Conservation (phyloP, 2,113 vertebrate species). For the Chunga burmeisteri region DNA sequence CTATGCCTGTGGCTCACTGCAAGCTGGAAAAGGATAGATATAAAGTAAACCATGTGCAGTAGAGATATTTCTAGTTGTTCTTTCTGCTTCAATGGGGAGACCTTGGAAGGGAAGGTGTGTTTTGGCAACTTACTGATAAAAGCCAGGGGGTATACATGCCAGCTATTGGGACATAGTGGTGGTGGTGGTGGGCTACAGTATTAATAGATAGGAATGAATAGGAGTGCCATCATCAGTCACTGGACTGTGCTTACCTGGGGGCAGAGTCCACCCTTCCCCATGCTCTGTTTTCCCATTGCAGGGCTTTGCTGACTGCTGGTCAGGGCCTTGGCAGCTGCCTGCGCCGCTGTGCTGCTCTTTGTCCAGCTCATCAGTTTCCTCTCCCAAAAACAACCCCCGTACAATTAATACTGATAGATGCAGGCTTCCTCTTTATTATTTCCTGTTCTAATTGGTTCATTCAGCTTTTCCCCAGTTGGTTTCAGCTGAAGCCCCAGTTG, state of each 20-base stretch:
- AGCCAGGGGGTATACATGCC: neutral
- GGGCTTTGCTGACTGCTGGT: neutral
- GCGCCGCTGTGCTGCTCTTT: fast-evolving
- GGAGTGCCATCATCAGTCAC: neutral
- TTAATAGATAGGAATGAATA: neutral
- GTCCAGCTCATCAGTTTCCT: neutral
- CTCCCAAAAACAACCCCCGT: neutral
- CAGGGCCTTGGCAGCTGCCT: neutral
- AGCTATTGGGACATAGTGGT: neutral
- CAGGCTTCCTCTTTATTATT: neutral
- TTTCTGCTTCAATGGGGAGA: neutral
- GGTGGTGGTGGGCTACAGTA: neutral
- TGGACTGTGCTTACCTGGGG: neutral
- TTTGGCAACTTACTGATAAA: neutral
- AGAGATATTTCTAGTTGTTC: neutral
- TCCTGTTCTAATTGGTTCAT: neutral
- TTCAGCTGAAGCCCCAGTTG: neutral
- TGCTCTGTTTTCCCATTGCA: neutral
- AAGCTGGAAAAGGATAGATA: neutral
- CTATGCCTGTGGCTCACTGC: neutral
- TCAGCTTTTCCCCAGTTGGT: neutral
- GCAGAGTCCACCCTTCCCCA: neutral
- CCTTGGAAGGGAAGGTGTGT: neutral
- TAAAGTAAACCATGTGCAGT: neutral
- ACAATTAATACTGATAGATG: neutral